phyloP scores from a whole-genome alignment of 1,140 invertebrate species.

The Teleopsis dalmanni region DNA sequence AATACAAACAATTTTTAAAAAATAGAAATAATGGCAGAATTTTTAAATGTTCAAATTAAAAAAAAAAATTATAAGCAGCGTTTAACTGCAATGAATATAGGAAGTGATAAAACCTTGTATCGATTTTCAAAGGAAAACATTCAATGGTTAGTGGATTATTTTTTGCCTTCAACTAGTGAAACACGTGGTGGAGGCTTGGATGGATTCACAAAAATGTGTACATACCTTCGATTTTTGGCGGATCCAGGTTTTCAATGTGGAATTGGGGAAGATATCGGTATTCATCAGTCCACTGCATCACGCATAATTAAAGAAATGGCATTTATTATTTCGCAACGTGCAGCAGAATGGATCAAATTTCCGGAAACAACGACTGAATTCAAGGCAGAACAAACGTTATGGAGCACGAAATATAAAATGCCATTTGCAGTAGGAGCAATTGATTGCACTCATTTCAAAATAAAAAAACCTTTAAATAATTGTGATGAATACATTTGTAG shows the following conservation, averaged over 20 bases:
- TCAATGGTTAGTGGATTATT: slow-evolving; percentile 17
- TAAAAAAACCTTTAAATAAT: slow-evolving; percentile 3
- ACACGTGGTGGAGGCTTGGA: slow-evolving; percentile 16
- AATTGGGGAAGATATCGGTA: slow-evolving; percentile 17
- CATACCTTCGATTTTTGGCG: slow-evolving; percentile 18
- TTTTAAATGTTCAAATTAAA: background rate
- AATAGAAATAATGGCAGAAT: background rate
- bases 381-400: background rate
- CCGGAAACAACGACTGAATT: background rate
- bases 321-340: slow-evolving; percentile 14
- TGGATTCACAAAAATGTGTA: slow-evolving; percentile 14
- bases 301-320: slow-evolving; percentile 14
- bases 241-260: slow-evolving; percentile 24
- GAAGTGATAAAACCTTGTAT: background rate
- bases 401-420: background rate
- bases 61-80: background rate
- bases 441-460: slow-evolving; percentile 7
- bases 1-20: no score
- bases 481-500: slow-evolving; percentile 6
- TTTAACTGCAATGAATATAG: background rate
- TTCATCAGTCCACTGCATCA: slow-evolving; percentile 19
- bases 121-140: slow-evolving; percentile 8
- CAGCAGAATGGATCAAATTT: slow-evolving; percentile 13
- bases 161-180: slow-evolving; percentile 15
- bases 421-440: slow-evolving; percentile 9